phyloP scores from a whole-genome alignment of 2,888 invertebrate genomes.

The Drosophila paramelanica region DNA sequence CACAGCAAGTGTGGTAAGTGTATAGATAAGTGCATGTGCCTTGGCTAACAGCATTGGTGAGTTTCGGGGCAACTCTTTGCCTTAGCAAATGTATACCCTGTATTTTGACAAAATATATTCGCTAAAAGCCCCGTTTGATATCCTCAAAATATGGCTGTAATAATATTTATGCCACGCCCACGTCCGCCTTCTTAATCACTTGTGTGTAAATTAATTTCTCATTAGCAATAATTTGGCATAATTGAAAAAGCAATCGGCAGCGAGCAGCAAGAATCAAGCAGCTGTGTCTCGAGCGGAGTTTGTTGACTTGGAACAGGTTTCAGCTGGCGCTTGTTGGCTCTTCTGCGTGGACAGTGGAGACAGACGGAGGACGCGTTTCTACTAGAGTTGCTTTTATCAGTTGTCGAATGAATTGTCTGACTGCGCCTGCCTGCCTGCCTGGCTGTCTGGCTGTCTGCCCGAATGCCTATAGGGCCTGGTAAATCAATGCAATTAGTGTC shows the following conservation, averaged over 20 bases:
- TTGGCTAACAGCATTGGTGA: not conserved
- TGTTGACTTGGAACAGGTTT: slow-evolving; percentile 52
- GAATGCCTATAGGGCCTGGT: slow-evolving; percentile 51
- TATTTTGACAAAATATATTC: not conserved
- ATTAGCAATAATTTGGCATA: slow-evolving; percentile 70
- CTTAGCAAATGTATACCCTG: not conserved
- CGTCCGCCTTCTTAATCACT: slow-evolving; percentile 32
- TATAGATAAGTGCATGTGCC: not conserved
- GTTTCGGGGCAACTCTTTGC: not conserved
- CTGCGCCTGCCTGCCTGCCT: slow-evolving; percentile 13
- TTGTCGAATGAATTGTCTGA: slow-evolving; percentile 30
- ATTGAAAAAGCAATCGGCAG: slow-evolving; percentile 54
- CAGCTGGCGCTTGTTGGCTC: too few relatives aligned
- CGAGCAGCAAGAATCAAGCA: slow-evolving; percentile 8
- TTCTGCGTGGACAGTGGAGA: not conserved
- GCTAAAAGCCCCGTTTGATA: not conserved
- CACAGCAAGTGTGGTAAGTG: not conserved
- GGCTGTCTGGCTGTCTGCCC: slow-evolving; percentile 10
- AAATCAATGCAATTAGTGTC: slow-evolving; percentile 81
- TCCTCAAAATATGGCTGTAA: not conserved
- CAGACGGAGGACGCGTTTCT: slow-evolving; percentile 5
- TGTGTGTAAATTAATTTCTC: slow-evolving; percentile 72
- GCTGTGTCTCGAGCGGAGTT: slow-evolving; percentile 20
- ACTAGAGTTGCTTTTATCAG: slow-evolving; percentile 45
- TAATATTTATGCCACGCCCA: slow-evolving; percentile 4